Evolutionary conservation across 2,797 vertebrate species (phyloP).

Genomic region (Gymnocypris eckloni): DNA sequence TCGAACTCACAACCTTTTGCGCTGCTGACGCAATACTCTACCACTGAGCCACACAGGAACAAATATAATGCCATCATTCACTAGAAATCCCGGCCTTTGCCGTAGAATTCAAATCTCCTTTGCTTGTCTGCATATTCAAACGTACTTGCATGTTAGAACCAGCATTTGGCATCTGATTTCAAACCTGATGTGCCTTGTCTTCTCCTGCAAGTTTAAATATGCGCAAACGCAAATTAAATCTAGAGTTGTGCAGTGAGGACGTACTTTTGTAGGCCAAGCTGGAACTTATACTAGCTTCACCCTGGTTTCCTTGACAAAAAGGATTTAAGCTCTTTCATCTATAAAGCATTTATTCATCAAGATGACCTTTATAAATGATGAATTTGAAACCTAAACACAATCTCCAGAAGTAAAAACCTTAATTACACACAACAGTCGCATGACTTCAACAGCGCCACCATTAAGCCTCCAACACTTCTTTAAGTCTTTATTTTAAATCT

Average conservation of each 20-base stretch:
- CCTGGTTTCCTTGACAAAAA: neutral
- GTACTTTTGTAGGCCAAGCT: neutral
- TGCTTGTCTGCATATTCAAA: conserved; percentile 10
- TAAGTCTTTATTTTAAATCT: neutral
- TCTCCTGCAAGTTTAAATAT: neutral
- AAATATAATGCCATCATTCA: neutral
- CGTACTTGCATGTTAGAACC: neutral
- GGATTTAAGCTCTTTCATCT: neutral
- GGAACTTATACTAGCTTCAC: neutral
- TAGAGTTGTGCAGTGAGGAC: neutral
- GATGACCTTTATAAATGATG: neutral
- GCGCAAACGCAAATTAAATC: neutral
- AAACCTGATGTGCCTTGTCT: neutral
- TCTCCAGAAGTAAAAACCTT: too few relatives aligned
- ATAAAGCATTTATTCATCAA: neutral
- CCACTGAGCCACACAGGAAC: too few relatives aligned
- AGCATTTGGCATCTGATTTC: neutral
- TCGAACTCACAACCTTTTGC: too few relatives aligned
- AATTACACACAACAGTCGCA: neutral
- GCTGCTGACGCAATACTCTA: too few relatives aligned
- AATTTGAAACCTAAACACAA: neutral
- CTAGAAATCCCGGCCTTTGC: neutral
- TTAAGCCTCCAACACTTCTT: neutral
- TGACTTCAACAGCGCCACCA: neutral
- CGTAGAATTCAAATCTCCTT: neutral